A percentile compares a stretch with the other conserved stretches of the same genome.
Conservation (phyloP, 1,140 invertebrate genomes). For the Myzus persicae region DNA sequence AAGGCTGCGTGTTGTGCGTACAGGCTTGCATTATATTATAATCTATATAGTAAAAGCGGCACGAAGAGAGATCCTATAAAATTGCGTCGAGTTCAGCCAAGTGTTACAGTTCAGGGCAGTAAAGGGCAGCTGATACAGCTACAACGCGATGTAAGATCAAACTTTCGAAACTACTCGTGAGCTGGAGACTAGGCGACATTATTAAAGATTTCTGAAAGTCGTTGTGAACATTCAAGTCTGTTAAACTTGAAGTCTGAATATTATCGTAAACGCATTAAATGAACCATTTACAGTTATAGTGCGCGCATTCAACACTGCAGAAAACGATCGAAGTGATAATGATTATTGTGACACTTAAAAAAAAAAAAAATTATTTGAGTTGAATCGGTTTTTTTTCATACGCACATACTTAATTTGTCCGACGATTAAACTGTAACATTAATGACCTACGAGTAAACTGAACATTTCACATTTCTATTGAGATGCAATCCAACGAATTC, state of each 20-base stretch:
- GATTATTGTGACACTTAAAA: neutral
- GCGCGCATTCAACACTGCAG: neutral
- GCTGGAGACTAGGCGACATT: neutral
- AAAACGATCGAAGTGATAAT: neutral
- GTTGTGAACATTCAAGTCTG: neutral
- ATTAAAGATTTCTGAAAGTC: neutral
- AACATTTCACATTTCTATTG: neutral
- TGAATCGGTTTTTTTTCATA: neutral
- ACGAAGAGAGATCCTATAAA: neutral
- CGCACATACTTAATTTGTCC: neutral
- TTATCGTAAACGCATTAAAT: neutral
- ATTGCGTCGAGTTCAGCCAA: neutral
- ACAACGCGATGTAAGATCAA: neutral
- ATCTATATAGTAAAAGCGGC: neutral
- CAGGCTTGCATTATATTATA: neutral
- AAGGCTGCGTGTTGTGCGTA: neutral
- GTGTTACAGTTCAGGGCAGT: neutral
- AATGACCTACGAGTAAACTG: neutral
- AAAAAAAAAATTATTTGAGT: neutral
- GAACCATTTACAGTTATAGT: neutral
- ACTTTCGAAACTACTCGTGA: conserved; percentile 23
- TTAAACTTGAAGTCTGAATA: neutral
- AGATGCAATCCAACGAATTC: neutral
- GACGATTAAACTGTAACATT: neutral
- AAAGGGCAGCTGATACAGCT: neutral